Percentiles rank a stretch among this genome's conserved stretches.
These are phyloP conservation scores for Chelidonichthys spinosus DNA, from an alignment of 2,797 vertebrate species.

Conservation along the genomic window DNA sequence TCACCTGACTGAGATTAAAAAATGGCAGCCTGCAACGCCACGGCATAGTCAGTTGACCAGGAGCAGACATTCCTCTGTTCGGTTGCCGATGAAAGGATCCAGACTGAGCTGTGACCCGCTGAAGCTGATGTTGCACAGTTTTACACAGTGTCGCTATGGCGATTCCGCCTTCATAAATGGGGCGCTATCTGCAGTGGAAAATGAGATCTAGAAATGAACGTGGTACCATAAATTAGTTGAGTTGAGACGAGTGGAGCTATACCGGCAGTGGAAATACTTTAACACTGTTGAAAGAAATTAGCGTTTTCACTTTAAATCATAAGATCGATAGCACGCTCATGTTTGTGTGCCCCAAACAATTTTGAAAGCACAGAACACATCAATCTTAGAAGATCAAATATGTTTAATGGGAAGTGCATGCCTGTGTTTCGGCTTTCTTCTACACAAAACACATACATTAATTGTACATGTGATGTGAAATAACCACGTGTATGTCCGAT, in stretches of 20 bases:
- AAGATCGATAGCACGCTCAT: too few species aligned
- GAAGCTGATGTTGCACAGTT: not conserved
- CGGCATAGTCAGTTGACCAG: too few species aligned
- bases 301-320: not conserved
- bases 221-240: not conserved
- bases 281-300: not conserved
- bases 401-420: constrained; percentile 2
- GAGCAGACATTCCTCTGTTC: not conserved
- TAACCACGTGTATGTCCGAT: constrained; percentile 36
- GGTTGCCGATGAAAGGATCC: not conserved
- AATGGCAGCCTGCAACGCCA: not conserved
- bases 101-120: not conserved
- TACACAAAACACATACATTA: not conserved
- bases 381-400: not conserved
- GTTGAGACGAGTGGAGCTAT: too few species aligned
- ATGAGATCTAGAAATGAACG: too few species aligned
- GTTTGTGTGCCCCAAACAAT: too few species aligned
- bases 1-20: not conserved
- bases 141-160: not conserved
- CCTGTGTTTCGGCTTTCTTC: not conserved
- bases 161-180: too few species aligned
- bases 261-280: not conserved
- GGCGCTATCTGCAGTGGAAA: too few species aligned
- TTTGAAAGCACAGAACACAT: constrained; percentile 1
- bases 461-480: constrained; percentile 45